A percentile compares a stretch with the other conserved stretches of the same genome.
These are phyloP conservation scores for Campaea margaritaria DNA, from an alignment of 2,888 invertebrate genomes.

Conservation along the genomic window DNA sequence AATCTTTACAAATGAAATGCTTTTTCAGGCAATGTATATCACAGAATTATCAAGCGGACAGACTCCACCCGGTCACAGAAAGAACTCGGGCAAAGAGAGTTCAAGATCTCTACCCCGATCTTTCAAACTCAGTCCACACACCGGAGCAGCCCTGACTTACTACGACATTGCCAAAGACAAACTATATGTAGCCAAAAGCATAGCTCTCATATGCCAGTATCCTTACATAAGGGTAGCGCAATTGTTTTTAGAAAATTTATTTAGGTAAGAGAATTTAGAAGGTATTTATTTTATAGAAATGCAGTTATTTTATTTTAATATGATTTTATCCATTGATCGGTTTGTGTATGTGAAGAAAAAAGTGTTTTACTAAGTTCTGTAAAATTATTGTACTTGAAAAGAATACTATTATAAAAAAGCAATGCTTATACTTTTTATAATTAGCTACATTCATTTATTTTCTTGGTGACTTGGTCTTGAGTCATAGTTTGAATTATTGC, in stretches of 20 bases:
- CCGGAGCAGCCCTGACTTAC: constrained; percentile 92
- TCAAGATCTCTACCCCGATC: constrained; percentile 95
- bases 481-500: too few relatives aligned
- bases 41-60: constrained; percentile 95
- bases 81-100: constrained; percentile 86
- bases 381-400: too few relatives aligned
- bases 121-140: constrained; percentile 93
- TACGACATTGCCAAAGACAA: constrained; percentile 98
- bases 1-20: too few relatives aligned
- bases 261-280: constrained; percentile 86
- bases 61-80: constrained; percentile 86
- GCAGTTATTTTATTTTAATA: too few relatives aligned
- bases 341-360: too few relatives aligned
- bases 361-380: too few relatives aligned
- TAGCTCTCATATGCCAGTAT: constrained; percentile 95
- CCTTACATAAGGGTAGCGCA: constrained; percentile 95
- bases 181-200: constrained; percentile 97
- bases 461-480: too few relatives aligned
- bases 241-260: constrained; percentile 94
- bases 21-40: constrained; percentile 92
- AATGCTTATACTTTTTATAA: too few relatives aligned
- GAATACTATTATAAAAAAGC: too few relatives aligned
- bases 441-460: too few relatives aligned
- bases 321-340: too few relatives aligned
- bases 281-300: not conserved